Percentiles rank a stretch among this genome's conserved stretches.
Evolutionary conservation across 2,888 invertebrate genomes (phyloP).

Genomic region (Cantharis flavilabris): DNA sequence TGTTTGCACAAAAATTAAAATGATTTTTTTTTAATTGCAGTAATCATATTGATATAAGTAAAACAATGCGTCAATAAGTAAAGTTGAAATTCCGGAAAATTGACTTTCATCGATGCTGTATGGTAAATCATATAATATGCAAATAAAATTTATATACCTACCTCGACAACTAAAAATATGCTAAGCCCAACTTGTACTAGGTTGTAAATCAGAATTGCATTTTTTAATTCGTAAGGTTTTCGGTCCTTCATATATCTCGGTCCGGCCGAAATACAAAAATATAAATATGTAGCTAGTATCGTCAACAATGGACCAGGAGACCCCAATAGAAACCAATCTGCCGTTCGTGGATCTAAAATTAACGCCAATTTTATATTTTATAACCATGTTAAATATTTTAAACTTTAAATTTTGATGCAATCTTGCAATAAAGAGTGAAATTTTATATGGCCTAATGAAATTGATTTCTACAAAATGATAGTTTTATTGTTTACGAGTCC

Average conservation of each 20-base stretch:
- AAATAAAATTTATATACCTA: conserved; percentile 44
- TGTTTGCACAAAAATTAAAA: background rate
- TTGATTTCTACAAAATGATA: background rate
- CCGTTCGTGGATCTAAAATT: conserved; percentile 68
- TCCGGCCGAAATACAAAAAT: conserved; percentile 78
- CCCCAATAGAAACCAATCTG: conserved; percentile 73
- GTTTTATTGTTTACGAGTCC: background rate
- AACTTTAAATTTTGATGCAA: background rate
- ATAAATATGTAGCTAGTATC: conserved; percentile 69
- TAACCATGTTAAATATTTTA: background rate
- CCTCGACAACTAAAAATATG: conserved; percentile 79
- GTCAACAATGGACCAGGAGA: conserved; percentile 71
- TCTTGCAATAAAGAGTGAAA: background rate
- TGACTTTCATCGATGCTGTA: background rate
- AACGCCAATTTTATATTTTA: background rate
- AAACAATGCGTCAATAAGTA: background rate
- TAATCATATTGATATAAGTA: background rate
- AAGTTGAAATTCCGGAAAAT: background rate
- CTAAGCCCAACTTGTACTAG: conserved; percentile 83
- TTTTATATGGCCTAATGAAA: background rate
- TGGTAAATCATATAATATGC: background rate
- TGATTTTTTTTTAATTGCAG: background rate
- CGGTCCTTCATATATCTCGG: conserved; percentile 85
- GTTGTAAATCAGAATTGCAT: conserved; percentile 81
- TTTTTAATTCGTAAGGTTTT: conserved; percentile 80